phyloP scores from a whole-genome alignment of 2,888 invertebrate genomes.

The Himalopsyche tibetana region DNA sequence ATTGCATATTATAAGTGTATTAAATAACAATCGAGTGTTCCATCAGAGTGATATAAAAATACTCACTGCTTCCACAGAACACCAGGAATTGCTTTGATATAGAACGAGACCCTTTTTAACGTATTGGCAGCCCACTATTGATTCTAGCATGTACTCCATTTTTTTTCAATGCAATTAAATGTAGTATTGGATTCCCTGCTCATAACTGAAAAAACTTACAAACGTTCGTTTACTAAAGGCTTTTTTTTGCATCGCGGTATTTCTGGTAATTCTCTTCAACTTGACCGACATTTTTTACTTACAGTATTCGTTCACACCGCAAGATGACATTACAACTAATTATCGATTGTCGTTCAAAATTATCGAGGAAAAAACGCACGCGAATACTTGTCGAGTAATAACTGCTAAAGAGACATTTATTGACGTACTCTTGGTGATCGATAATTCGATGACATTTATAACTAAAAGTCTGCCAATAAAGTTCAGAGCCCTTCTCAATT shows the following conservation, averaged over 20 bases:
- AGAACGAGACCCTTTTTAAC: no score
- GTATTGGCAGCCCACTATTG: no score
- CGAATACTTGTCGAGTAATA: not conserved
- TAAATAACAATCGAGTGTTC: no score
- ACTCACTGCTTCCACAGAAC: no score
- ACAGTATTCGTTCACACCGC: slow-evolving; percentile 2
- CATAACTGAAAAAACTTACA: not conserved
- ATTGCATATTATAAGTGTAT: no score
- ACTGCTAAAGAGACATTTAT: not conserved
- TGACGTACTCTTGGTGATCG: not conserved
- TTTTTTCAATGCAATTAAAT: no score
- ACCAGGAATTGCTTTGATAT: no score
- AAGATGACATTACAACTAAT: slow-evolving; percentile 7
- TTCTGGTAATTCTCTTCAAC: not conserved
- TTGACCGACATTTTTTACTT: not conserved
- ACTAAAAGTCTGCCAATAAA: no score
- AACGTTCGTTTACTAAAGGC: not conserved
- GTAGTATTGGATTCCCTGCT: no score
- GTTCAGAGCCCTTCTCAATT: no score
- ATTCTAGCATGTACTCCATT: no score
- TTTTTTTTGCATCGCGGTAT: not conserved
- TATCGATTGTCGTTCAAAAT: slow-evolving; percentile 1
- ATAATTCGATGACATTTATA: not conserved
- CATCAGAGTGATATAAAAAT: no score
- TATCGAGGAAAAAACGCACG: not conserved